These are phyloP conservation scores for Coelopa frigida DNA, from an alignment of 1,140 invertebrate genomes.

Conservation along the genomic window DNA sequence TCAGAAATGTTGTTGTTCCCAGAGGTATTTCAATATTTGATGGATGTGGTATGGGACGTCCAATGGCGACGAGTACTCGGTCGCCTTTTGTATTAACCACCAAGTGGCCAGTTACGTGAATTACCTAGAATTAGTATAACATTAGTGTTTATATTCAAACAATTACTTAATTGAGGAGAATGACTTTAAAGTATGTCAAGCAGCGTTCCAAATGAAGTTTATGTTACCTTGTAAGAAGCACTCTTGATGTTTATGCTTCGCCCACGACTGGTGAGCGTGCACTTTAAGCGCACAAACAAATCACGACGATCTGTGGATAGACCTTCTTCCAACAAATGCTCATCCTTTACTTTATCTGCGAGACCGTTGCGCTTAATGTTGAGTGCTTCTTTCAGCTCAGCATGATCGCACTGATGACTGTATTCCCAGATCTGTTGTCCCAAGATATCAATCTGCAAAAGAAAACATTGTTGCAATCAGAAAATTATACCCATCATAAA, in stretches of 20 bases:
- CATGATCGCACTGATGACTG: slow-evolving; percentile 90
- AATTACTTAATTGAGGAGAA: no score
- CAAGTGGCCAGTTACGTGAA: slow-evolving; percentile 77
- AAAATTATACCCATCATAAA: no score
- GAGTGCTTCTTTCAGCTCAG: slow-evolving; percentile 78
- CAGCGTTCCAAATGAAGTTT: no score
- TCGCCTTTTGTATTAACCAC: slow-evolving; percentile 47
- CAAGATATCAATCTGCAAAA: slow-evolving; percentile 81
- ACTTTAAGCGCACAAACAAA: slow-evolving; percentile 82
- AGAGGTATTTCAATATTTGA: slow-evolving; percentile 86
- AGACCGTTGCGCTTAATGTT: slow-evolving; percentile 29
- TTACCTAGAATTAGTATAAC: slow-evolving; percentile 57
- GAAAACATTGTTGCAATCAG: no score
- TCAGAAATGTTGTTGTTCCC: slow-evolving; percentile 81
- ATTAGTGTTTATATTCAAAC: slow-evolving; percentile 2
- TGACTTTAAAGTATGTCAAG: no score
- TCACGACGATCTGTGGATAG: slow-evolving; percentile 46
- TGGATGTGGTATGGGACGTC: slow-evolving; percentile 84
- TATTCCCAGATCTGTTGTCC: slow-evolving; percentile 91
- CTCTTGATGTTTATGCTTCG: slow-evolving; percentile 87
- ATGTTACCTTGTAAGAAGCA: slow-evolving; percentile 89
- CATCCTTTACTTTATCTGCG: slow-evolving; percentile 47
- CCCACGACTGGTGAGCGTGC: slow-evolving; percentile 83
- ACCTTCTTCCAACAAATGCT: slow-evolving; percentile 38
- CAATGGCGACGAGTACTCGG: slow-evolving; percentile 63